Base-by-base conservation (phyloP, 2,888 invertebrate species). In the Dromius quadrimaculatus region DNA sequence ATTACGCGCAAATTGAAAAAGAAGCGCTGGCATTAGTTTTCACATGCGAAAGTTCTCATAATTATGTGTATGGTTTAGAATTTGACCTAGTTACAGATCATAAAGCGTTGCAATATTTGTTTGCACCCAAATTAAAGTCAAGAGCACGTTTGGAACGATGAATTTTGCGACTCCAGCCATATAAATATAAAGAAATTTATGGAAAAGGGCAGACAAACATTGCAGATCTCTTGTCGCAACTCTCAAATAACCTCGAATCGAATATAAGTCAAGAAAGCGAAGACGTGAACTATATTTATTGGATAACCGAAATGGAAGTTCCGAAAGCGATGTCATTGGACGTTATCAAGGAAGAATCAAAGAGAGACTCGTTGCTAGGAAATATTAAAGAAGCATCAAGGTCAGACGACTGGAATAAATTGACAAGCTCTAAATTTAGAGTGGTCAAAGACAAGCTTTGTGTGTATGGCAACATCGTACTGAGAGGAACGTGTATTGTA, bases 101-200 rank as follows among this genome's bases (percentile, higher is more conserved):
- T 41, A 78, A 78, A 36, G 81, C 84, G 0, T 72, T 84, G 2
- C 78, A 80, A 28, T 68, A 76, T 4, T 17, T 80, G 2, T 80
- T 79, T 63, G 71, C 76, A 0, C 61, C 72, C 5, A 68, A 45
- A 20, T 78, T 77, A 0, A 78, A 78, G 65, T 77, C 79, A 0
- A 77, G 77, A 36, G 80, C 78, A 0, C 41, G 80, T 2, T 74
- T 80, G 6, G 78, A 79, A 57, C 68, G 79, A 1, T 80, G 79
- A 79, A 72, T 80, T 1, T 22, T 79, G n/a, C 43, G 79, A 2
- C 57, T 80, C 1, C 79, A 80, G 54, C 8, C 76, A 0, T 80
- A 74, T 19, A 68, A 72, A 1, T 79, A 71, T 65, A 76, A 76
- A 36, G 73, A 79, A 2, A 19, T 74, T 5, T 80, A 79, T 38